phyloP scores from a whole-genome alignment of 2,797 vertebrate genomes.

The Chelidonichthys spinosus region DNA sequence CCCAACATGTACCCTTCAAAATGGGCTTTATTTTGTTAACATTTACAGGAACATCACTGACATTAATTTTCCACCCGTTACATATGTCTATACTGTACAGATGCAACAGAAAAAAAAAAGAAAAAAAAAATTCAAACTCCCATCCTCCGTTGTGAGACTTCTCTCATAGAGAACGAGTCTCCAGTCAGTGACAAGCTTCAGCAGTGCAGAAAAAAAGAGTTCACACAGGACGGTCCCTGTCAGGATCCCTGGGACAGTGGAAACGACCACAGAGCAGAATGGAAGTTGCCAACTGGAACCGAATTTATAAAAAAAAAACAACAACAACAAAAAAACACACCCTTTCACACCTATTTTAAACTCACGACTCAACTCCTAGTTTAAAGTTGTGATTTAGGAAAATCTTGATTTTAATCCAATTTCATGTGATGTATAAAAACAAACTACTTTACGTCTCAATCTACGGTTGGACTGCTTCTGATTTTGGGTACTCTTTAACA shows the following conservation, averaged over 20 bases:
- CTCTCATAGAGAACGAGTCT: conserved; percentile 65
- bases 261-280: conserved; percentile 54
- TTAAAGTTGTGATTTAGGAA: conserved; percentile 46
- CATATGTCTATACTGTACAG: conserved; percentile 82
- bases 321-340: conserved; percentile 33
- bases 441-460: conserved; percentile 15
- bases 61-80: conserved; percentile 83
- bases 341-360: conserved; percentile 23
- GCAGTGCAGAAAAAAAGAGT: conserved; percentile 70
- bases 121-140: conserved; percentile 42
- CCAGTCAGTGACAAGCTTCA: conserved; percentile 73
- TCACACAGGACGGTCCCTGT: conserved; percentile 56
- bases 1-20: conserved; percentile 75
- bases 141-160: conserved; percentile 65
- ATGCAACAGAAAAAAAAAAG: conserved; percentile 70
- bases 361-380: conserved; percentile 40
- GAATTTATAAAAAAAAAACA: conserved; percentile 21
- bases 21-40: conserved; percentile 86
- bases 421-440: conserved; percentile 35
- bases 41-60: conserved; percentile 86
- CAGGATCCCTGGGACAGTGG: conserved; percentile 61
- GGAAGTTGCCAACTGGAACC: conserved; percentile 47
- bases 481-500: conserved; percentile 47
- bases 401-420: conserved; percentile 35
- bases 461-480: conserved; percentile 3